These are phyloP conservation scores for Amphiprion clarkii DNA, from an alignment of 2,797 vertebrate genomes.

Conservation along the genomic window DNA sequence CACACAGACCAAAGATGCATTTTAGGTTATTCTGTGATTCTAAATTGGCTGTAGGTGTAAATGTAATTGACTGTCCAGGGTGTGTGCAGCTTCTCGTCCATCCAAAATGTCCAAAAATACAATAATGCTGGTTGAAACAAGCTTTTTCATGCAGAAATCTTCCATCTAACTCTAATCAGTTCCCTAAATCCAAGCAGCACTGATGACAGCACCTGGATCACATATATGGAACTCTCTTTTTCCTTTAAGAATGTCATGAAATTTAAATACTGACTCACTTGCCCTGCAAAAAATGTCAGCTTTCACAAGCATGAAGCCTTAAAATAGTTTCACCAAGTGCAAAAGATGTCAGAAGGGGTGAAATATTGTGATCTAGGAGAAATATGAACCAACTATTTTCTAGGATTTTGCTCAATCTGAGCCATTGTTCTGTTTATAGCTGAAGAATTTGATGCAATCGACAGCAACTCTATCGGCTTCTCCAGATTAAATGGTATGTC, in stretches of 20 bases:
- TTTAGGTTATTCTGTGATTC: not conserved
- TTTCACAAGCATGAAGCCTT: not conserved
- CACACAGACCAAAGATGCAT: not conserved
- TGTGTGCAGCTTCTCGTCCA: not conserved
- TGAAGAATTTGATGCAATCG: not conserved
- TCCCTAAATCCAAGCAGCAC: not conserved
- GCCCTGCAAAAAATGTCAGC: not conserved
- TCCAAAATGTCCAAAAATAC: not conserved
- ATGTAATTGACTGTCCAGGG: not conserved
- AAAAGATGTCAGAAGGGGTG: not conserved
- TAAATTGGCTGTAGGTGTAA: not conserved
- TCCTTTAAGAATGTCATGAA: not conserved
- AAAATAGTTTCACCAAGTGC: conserved; percentile 4
- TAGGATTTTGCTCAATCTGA: not conserved
- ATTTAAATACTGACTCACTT: not conserved
- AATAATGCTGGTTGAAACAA: not conserved
- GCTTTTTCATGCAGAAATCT: not conserved
- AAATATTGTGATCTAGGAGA: not conserved
- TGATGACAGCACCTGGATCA: not conserved
- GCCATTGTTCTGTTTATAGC: not conserved
- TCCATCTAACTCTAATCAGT: not conserved
- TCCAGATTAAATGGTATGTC: not conserved
- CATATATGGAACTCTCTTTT: not conserved
- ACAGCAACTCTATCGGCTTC: not conserved
- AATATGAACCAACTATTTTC: not conserved